Evolutionary conservation across 2,888 invertebrate genomes (phyloP).

Genomic region (Volucella inflata): DNA sequence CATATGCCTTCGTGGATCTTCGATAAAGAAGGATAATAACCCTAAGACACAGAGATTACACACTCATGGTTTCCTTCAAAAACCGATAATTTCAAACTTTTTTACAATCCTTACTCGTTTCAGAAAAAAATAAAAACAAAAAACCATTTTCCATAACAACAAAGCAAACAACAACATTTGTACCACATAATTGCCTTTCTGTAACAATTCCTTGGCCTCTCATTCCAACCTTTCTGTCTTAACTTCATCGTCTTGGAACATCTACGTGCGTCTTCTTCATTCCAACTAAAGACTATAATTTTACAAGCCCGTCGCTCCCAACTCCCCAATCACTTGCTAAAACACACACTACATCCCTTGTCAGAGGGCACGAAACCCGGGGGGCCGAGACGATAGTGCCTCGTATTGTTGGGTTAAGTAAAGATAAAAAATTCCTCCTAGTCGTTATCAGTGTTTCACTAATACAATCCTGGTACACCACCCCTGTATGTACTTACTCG

Average conservation of each 20-base stretch:
- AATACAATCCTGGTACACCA: conserved; percentile 51
- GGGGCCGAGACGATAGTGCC: conserved; percentile 7
- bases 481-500: conserved; percentile 22
- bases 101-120: not conserved
- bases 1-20: not conserved
- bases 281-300: conserved; percentile 33
- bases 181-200: conserved; percentile 61
- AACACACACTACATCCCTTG: conserved; percentile 3
- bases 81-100: conserved; percentile 47
- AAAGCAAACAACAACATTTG: conserved; percentile 56
- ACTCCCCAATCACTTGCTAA: conserved; percentile 31
- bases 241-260: not conserved
- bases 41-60: conserved; percentile 5
- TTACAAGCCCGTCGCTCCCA: conserved; percentile 24
- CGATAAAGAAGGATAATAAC: conserved; percentile 36
- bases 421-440: conserved; percentile 36
- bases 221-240: conserved; percentile 37
- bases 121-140: conserved; percentile 3
- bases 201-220: conserved; percentile 17
- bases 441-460: conserved; percentile 72
- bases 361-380: not conserved
- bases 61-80: conserved; percentile 18
- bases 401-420: conserved; percentile 26
- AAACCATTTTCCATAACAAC: conserved; percentile 44
- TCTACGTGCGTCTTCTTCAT: conserved; percentile 1